These are phyloP conservation scores for Capromys pilorides DNA, from an alignment of 2,797 vertebrate genomes.

Conservation along the genomic window DNA sequence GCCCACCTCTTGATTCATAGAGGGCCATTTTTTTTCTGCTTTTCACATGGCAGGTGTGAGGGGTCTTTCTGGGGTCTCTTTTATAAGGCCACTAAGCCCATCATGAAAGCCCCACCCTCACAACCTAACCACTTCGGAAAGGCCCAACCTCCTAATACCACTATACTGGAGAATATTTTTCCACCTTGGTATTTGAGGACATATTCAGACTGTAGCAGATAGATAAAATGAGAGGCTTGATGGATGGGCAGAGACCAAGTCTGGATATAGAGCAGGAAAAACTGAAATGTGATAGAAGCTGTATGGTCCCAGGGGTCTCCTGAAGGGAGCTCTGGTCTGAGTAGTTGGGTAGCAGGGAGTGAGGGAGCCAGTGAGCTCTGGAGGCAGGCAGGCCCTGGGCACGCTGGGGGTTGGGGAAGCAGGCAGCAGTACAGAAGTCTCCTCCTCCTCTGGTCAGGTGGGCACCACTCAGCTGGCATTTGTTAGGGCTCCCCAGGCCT, in stretches of 20 bases:
- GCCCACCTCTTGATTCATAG: background rate
- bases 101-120: background rate
- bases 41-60: background rate
- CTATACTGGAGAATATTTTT: background rate
- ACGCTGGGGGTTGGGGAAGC: background rate
- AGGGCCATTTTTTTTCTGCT: background rate
- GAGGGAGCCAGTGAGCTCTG: background rate
- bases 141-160: background rate
- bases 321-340: background rate
- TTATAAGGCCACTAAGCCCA: background rate
- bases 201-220: background rate
- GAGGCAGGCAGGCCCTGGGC: background rate
- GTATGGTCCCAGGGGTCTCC: background rate
- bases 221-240: background rate
- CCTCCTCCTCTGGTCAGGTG: background rate
- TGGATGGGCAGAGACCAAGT: background rate
- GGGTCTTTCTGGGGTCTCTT: background rate
- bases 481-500: background rate
- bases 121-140: background rate
- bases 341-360: background rate
- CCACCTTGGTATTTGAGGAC: background rate
- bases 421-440: background rate
- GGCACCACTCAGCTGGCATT: background rate
- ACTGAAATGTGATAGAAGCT: background rate
- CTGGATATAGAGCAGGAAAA: background rate